phyloP scores from a whole-genome alignment of 2,888 invertebrate genomes.

The Macroteleia sp. region DNA sequence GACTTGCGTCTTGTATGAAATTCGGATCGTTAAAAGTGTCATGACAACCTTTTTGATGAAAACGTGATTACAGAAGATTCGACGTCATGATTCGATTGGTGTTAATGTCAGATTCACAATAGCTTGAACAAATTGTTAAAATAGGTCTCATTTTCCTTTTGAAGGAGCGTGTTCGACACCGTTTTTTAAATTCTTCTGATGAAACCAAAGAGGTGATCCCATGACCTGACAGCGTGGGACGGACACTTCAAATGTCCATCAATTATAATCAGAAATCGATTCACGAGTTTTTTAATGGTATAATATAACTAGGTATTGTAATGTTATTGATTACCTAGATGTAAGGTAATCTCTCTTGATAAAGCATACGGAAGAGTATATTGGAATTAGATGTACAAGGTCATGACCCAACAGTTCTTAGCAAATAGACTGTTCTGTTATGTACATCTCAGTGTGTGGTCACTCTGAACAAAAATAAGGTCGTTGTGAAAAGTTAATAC shows the following conservation, averaged over 20 bases:
- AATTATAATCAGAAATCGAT: constrained; percentile 53
- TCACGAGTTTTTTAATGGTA: constrained; percentile 7
- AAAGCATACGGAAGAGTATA: constrained; percentile 26
- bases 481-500: no score
- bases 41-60: constrained; percentile 5
- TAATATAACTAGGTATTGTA: constrained; percentile 40
- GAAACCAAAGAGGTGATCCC: constrained; percentile 32
- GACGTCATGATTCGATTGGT: background rate
- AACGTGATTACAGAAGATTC: background rate
- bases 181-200: constrained; percentile 24
- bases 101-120: constrained; percentile 9
- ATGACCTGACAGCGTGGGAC: constrained; percentile 14
- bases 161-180: constrained; percentile 1
- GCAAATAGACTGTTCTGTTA: constrained; percentile 22
- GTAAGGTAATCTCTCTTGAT: constrained; percentile 39
- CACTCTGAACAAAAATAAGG: no score
- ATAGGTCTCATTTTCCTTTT: no score
- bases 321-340: constrained; percentile 44
- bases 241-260: constrained; percentile 32
- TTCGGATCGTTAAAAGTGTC: constrained; percentile 12
- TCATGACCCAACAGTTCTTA: constrained; percentile 23
- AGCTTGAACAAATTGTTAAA: no score
- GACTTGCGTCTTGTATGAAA: no score
- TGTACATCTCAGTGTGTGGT: constrained; percentile 14
- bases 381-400: constrained; percentile 39